Conservation (phyloP, 1,140 invertebrate species). For the Ostrea edulis region DNA sequence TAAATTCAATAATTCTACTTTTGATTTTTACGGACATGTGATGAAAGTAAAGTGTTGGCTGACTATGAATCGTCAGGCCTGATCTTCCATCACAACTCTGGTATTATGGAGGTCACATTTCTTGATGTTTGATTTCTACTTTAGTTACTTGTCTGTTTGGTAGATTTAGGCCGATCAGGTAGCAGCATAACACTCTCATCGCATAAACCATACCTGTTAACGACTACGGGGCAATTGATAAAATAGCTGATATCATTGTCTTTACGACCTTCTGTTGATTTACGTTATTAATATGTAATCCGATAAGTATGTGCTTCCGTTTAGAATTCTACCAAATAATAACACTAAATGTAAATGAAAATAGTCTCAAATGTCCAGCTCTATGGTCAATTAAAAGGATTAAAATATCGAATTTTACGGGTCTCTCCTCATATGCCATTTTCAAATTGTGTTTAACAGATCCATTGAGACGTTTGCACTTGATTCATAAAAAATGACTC, state of each 20-base stretch:
- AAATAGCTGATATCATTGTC: slow-evolving; percentile 35
- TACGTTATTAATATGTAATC: slow-evolving; percentile 10
- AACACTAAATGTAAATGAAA: background rate
- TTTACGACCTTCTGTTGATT: background rate
- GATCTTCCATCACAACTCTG: background rate
- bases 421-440: background rate
- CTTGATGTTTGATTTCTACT: background rate
- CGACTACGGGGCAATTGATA: background rate
- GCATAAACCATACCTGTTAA: slow-evolving; percentile 33
- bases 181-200: background rate
- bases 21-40: background rate
- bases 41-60: background rate
- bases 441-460: background rate
- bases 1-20: slow-evolving; percentile 1
- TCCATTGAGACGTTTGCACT: background rate
- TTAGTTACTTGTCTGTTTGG: background rate
- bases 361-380: background rate
- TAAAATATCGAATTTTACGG: background rate
- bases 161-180: slow-evolving; percentile 18
- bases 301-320: background rate
- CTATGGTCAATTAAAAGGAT: background rate
- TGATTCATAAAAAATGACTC: background rate
- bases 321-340: background rate
- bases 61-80: background rate
- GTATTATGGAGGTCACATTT: background rate